Conservation (phyloP, 2,113 vertebrate genomes). For the Leucoraja erinaceus region DNA sequence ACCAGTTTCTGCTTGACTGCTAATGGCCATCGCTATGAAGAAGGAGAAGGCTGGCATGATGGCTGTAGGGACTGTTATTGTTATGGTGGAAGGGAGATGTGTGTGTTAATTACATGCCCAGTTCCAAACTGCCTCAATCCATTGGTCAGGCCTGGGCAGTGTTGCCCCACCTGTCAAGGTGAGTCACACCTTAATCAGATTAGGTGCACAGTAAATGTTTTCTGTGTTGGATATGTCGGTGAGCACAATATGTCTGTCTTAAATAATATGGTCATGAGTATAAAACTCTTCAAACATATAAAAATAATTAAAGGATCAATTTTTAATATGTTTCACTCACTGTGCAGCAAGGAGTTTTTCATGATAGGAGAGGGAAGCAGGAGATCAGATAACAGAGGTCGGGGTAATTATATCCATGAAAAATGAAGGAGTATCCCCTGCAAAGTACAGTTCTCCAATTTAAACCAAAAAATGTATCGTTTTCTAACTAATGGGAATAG, state of each 20-base stretch:
- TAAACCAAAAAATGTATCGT: not conserved
- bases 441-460: not conserved
- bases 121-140: slow-evolving; percentile 61
- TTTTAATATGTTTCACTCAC: no score
- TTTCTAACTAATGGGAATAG: not conserved
- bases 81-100: slow-evolving; percentile 64
- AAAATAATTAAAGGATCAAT: not conserved
- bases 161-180: slow-evolving; percentile 69
- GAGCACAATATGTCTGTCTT: not conserved
- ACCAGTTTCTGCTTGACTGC: slow-evolving; percentile 57
- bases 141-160: slow-evolving; percentile 58
- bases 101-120: slow-evolving; percentile 65
- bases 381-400: not conserved
- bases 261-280: not conserved
- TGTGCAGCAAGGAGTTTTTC: not conserved
- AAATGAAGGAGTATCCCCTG: not conserved
- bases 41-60: slow-evolving; percentile 65
- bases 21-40: slow-evolving; percentile 55
- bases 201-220: not conserved
- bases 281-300: not conserved
- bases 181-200: slow-evolving; percentile 7
- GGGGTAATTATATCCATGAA: not conserved
- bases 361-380: not conserved
- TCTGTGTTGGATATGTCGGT: not conserved
- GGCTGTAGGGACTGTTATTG: slow-evolving; percentile 70